Evolutionary conservation across 2,888 invertebrate species (phyloP), one percentile per base, ranked within the genome.

Genomic region (Steinernema scapterisci): DNA sequence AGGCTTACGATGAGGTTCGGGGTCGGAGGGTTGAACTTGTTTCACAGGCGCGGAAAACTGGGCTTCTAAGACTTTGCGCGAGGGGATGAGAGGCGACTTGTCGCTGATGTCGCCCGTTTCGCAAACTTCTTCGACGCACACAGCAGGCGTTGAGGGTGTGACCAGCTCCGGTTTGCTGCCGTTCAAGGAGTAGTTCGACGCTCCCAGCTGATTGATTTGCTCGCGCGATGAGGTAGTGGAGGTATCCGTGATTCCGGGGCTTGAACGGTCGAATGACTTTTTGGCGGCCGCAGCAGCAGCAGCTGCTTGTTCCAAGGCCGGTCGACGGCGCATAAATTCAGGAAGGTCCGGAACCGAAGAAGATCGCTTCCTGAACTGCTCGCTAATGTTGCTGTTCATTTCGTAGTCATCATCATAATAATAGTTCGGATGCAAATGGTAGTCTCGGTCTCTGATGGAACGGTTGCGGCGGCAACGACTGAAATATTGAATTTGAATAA

Each of bases 351-450:
- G 63, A 11, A 63, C 16, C 16, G 63, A 63, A 1, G 63, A 63
- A 1, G 63, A 63, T 2, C 63, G 63, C 16, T 63, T 63, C 16
- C 63, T 25, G 38, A 38, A 38, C 38, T 38, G 38, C 38, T 38
- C 38, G 38, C 3, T 38, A 9, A 38, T 38, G 38, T 38, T 38
- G 38, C 38, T 38, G 38, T 38, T 38, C 38, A 3, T 9, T 38
- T 38, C 63, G 16, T 11, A 63, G 6, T 25, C 63, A n/a, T 63
- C 63, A 13, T 19, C 63, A 16, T 63, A 31, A 31, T 31, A 63
- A 31, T 31, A 63, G 63, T 63, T 63, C n/a, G 63, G 63, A 63
- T 63, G 63, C 13, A 54, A 13, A n/a, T 16, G 31, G 38, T 16
- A 13, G 63, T 63, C 63, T 9, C 63, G 63, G 19, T 25, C 16